These are phyloP conservation scores for Amazona vittata DNA, from an alignment of 2,113 vertebrate species.

Conservation along the genomic window DNA sequence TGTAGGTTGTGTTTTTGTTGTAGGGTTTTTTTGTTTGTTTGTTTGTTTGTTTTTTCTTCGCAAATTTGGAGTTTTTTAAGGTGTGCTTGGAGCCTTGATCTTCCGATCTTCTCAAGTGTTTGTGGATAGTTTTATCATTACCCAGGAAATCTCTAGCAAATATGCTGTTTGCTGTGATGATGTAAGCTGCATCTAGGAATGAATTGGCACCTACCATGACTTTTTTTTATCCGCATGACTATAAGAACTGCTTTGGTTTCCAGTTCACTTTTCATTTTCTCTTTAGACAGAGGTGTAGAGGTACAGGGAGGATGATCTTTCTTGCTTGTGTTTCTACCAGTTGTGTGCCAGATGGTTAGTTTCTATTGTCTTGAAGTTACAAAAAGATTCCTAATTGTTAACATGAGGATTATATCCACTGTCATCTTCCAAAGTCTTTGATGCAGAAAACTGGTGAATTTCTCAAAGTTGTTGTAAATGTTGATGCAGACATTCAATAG, in stretches of 20 bases:
- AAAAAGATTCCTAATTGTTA: neutral
- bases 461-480: neutral
- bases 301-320: neutral
- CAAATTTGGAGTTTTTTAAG: neutral
- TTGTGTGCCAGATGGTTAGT: neutral
- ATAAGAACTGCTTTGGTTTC: neutral
- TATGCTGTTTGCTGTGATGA: neutral
- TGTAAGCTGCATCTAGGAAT: neutral
- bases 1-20: neutral
- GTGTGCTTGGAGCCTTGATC: neutral
- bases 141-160: neutral
- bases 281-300: neutral
- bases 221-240: neutral
- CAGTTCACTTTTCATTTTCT: neutral
- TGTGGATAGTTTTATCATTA: conserved; percentile 22
- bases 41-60: neutral
- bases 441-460: neutral
- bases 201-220: neutral
- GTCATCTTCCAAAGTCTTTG: neutral
- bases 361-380: neutral
- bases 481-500: neutral
- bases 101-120: conserved; percentile 22
- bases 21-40: neutral
- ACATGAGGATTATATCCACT: neutral
- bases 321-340: neutral